phyloP scores from a whole-genome alignment of 2,888 invertebrate genomes.

The Odontothrips loti region DNA sequence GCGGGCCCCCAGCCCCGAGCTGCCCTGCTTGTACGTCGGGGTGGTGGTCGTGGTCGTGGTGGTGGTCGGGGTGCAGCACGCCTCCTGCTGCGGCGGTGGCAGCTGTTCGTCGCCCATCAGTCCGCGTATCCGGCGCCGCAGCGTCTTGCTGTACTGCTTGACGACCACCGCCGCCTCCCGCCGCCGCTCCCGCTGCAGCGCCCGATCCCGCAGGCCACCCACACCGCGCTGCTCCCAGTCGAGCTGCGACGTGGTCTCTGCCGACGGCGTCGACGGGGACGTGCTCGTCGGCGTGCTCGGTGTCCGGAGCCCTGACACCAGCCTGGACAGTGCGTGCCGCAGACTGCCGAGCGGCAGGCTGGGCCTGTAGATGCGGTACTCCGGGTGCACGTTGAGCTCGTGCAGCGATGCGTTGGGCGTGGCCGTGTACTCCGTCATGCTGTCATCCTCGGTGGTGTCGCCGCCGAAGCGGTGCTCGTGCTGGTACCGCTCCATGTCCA shows the following conservation, averaged over 20 bases:
- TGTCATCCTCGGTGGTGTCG: conserved; percentile 44
- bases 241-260: conserved; percentile 47
- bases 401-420: conserved; percentile 44
- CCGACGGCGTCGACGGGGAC: conserved; percentile 54
- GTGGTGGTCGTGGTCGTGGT: background rate
- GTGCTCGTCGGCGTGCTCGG: conserved; percentile 43
- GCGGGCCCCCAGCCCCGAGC: conserved; percentile 76
- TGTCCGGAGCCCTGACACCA: background rate
- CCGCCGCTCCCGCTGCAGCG: conserved; percentile 38
- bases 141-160: conserved; percentile 45
- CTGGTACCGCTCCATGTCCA: conserved; percentile 46
- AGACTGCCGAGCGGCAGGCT: background rate
- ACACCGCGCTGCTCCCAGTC: conserved; percentile 44
- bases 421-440: conserved; percentile 44
- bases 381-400: conserved; percentile 63
- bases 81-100: background rate
- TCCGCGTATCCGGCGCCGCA: conserved; percentile 42
- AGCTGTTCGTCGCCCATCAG: background rate
- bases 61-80: conserved; percentile 42
- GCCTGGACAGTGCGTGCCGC: background rate
- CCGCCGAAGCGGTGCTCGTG: conserved; percentile 33
- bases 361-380: conserved; percentile 69
- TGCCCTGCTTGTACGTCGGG: conserved; percentile 64
- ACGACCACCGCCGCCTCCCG: conserved; percentile 44
- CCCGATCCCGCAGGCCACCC: conserved; percentile 38